A percentile compares a stretch with the other conserved stretches of the same genome.
Evolutionary conservation across 2,113 vertebrate species (phyloP).

Genomic region (Muntiacus muntjak): DNA sequence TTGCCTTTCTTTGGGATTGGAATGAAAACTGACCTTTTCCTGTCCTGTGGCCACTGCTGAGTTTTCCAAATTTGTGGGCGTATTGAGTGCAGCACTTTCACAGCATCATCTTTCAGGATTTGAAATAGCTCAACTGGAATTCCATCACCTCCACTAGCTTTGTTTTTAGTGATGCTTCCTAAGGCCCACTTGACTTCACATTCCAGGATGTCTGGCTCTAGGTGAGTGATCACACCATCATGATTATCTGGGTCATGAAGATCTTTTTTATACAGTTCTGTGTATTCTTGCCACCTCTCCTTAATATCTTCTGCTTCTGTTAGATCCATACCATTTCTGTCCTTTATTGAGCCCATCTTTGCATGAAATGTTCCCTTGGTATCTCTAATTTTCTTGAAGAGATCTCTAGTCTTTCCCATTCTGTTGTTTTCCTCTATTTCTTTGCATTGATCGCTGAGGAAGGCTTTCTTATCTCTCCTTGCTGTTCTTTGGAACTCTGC

Average conservation of each 20-base stretch:
- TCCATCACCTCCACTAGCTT: not conserved
- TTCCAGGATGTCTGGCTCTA: not conserved
- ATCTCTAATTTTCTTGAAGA: not conserved
- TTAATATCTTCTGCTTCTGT: not conserved
- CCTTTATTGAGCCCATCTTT: not conserved
- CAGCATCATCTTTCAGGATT: not conserved
- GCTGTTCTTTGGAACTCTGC: not conserved
- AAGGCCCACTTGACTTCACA: not conserved
- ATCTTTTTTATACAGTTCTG: not conserved
- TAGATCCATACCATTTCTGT: not conserved
- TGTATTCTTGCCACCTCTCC: not conserved
- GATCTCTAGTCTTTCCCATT: not conserved
- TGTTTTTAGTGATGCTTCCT: not conserved
- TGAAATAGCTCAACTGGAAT: not conserved
- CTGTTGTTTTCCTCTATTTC: not conserved
- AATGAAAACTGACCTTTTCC: not conserved
- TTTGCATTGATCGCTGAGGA: not conserved
- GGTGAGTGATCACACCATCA: not conserved
- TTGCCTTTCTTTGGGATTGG: not conserved
- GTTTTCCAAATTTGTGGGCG: not conserved
- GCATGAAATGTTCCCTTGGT: not conserved
- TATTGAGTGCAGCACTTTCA: not conserved
- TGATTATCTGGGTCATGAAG: not conserved
- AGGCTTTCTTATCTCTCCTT: not conserved
- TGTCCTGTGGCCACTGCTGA: not conserved